A percentile compares a stretch with the other conserved stretches of the same genome.
Evolutionary conservation across 2,888 invertebrate species (phyloP).

Genomic region (Ormyrus rosae): DNA sequence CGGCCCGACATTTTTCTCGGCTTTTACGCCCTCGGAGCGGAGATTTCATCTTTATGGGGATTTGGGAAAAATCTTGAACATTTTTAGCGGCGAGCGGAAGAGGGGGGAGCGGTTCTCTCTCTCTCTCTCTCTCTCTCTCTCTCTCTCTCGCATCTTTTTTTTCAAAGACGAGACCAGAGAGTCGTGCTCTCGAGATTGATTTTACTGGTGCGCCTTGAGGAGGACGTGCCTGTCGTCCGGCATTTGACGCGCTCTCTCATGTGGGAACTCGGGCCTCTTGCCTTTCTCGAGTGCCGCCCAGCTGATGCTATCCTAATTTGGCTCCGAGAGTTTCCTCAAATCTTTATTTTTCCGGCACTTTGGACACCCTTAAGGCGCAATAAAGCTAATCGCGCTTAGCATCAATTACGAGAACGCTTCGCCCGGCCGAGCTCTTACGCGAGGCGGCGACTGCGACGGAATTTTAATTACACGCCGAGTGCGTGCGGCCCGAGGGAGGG

Average conservation of each 20-base stretch:
- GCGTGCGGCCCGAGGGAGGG: too few relatives aligned
- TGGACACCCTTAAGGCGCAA: too few relatives aligned
- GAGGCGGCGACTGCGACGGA: neutral
- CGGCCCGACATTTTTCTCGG: too few relatives aligned
- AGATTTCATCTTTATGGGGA: slow-evolving; percentile 45
- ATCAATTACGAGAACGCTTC: too few relatives aligned
- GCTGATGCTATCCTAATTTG: neutral
- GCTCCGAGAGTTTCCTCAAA: neutral
- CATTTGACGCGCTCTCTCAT: neutral
- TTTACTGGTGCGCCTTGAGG: slow-evolving; percentile 10
- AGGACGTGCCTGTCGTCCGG: neutral
- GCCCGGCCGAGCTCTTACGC: neutral
- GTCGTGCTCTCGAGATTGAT: slow-evolving; percentile 35
- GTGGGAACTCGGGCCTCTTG: slow-evolving; percentile 31
- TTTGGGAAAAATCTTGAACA: slow-evolving; percentile 39
- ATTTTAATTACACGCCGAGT: slow-evolving; percentile 23
- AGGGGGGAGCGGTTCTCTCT: neutral
- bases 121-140: slow-evolving; percentile 15
- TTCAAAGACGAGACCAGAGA: too few relatives aligned
- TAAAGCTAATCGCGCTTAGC: too few relatives aligned
- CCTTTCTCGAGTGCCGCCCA: neutral
- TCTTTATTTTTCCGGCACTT: slow-evolving; percentile 1
- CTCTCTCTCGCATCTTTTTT: neutral
- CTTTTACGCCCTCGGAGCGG: neutral
- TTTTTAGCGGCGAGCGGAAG: neutral